Evolutionary conservation across 2,113 vertebrate species (phyloP).

Genomic region (Poecile atricapillus): DNA sequence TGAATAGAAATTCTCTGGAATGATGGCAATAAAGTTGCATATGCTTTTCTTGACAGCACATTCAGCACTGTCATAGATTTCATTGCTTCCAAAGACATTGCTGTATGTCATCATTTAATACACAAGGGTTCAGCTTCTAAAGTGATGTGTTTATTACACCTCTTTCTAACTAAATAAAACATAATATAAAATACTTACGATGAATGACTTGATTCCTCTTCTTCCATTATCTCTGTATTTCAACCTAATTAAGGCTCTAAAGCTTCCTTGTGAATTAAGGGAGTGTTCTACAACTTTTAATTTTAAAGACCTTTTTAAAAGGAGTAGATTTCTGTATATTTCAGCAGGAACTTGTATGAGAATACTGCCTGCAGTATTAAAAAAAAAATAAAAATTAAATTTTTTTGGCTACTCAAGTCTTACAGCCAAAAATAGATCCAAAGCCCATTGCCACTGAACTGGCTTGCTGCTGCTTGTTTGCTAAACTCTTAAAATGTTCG

Average conservation of each 20-base stretch:
- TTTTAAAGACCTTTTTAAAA: background rate
- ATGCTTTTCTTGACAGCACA: accelerated
- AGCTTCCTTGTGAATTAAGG: background rate
- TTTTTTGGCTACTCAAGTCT: background rate
- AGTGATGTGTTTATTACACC: background rate
- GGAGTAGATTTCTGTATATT: background rate
- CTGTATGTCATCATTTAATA: background rate
- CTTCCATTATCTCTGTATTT: background rate
- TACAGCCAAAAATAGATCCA: background rate
- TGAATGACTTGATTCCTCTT: background rate
- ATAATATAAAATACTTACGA: background rate
- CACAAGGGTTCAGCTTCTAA: background rate
- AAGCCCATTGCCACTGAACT: background rate
- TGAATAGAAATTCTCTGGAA: background rate
- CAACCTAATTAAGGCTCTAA: background rate
- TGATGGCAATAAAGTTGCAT: accelerated
- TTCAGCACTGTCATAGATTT: background rate
- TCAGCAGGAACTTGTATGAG: background rate
- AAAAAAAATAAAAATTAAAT: too few species aligned
- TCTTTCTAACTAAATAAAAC: background rate
- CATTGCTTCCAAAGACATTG: background rate
- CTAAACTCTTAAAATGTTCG: background rate
- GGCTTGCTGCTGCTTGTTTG: background rate
- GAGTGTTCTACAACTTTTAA: background rate
- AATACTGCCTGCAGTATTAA: background rate